These are phyloP conservation scores for Diplodus puntazzo DNA, from an alignment of 2,797 vertebrate species.

Conservation along the genomic window DNA sequence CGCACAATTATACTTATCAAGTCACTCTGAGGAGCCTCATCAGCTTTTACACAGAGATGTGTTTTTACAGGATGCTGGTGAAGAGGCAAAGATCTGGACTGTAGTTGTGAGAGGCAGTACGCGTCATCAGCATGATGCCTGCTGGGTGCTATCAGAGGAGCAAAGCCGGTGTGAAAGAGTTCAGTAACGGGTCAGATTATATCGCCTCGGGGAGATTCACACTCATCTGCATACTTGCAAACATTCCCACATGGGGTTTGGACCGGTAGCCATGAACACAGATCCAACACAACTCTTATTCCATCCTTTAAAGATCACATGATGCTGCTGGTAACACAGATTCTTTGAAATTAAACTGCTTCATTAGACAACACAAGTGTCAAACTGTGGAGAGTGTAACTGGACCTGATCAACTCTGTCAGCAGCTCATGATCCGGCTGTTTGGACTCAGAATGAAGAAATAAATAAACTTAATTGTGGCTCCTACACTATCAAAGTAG, in stretches of 20 bases:
- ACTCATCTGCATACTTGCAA: slow-evolving; percentile 55
- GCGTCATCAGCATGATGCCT: background rate
- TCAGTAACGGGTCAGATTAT: slow-evolving; percentile 37
- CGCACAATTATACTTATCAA: slow-evolving; percentile 49
- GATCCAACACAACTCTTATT: slow-evolving; percentile 7
- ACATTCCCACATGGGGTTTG: slow-evolving; percentile 28
- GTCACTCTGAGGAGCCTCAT: slow-evolving; percentile 24
- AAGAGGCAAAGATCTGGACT: background rate
- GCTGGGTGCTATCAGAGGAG: slow-evolving; percentile 25
- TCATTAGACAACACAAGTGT: background rate
- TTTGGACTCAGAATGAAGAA: too few species aligned
- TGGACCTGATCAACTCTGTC: too few species aligned
- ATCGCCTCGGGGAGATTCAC: slow-evolving; percentile 41
- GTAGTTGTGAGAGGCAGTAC: background rate
- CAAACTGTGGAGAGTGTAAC: background rate
- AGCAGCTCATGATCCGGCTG: too few species aligned
- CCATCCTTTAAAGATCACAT: slow-evolving; percentile 6
- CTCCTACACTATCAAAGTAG: too few species aligned
- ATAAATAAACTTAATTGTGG: too few species aligned
- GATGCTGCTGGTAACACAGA: background rate
- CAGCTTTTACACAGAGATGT: slow-evolving; percentile 13
- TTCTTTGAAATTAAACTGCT: background rate
- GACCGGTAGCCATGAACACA: slow-evolving; percentile 24
- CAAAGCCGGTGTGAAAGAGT: slow-evolving; percentile 34
- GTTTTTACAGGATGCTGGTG: background rate